Evolutionary conservation across 53 echinoderm and acorn worm genomes (phyloP), one percentile per base, ranked within the genome.

Genomic region (Apostichopus leukothele): DNA sequence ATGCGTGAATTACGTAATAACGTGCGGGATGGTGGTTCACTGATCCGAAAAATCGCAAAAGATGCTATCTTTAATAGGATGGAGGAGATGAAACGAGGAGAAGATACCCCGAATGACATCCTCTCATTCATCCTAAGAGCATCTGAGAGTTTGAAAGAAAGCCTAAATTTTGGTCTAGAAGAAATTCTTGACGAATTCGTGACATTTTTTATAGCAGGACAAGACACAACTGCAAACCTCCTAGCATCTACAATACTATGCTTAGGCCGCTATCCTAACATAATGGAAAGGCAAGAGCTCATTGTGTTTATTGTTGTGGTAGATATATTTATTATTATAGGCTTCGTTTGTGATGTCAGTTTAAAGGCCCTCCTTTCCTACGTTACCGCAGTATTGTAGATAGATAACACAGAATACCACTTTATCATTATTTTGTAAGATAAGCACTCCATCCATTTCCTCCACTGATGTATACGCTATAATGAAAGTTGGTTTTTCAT

Each of bases 191-290:
- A 93, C 73, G 88, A 93, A 21, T 93, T 93, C 51, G 52, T 89
- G 21, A 89, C 91, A 9, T 89, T 93, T 86, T 93, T 93, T 68
- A 51, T 93, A 9, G 93, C 91, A 23, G 93, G 93, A 27, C 89
- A 91, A 75, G 93, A 93, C 84, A 91, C 93, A 25, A 93, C 93
- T 50, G 93, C 78, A n/a, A 93, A 93, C 39, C 90, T 91, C 6
- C 75, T 93, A 66, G 79, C 93, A 3, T 89, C 91, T 53, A 77
- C 90, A 1, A 23, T 93, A 51, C 63, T 93, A 5, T 73, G 89
- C 52, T 89, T 93, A 6, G 83, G 93, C 50, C 89, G 87, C 52
- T 77, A 91, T 67, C 93, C 91, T n/a, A 89, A 91, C 53, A 86
- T 87, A 59, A 91, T 91, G 91, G 86, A 93, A 86, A 93, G 87